Conservation (phyloP, 2,888 invertebrate genomes). For the Aporophyla lueneburgensis region DNA sequence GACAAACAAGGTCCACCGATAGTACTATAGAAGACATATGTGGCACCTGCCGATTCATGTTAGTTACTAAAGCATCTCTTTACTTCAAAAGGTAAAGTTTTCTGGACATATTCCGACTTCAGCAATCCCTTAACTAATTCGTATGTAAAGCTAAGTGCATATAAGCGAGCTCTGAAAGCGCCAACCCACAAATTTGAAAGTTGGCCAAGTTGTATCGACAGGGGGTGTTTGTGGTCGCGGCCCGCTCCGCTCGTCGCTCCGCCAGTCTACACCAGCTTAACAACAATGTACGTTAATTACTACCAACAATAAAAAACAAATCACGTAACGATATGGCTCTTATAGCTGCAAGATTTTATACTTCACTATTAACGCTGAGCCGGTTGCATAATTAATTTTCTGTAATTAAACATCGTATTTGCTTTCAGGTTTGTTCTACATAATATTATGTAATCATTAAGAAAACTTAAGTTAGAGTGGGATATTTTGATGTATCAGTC, state of each 20-base stretch:
- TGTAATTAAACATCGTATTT: slow-evolving; percentile 11
- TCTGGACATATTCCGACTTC: slow-evolving; percentile 8
- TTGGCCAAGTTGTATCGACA: slow-evolving; percentile 86
- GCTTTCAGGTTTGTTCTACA: not conserved
- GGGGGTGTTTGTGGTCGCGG: slow-evolving; percentile 77
- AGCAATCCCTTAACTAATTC: slow-evolving; percentile 47
- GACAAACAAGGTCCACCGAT: slow-evolving; percentile 2
- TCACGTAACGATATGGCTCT: slow-evolving; percentile 40
- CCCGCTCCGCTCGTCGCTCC: slow-evolving; percentile 72
- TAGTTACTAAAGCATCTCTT: not conserved
- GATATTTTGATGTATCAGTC: not conserved
- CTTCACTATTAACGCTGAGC: slow-evolving; percentile 19
- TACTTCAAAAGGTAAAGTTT: not conserved
- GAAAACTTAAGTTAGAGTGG: not conserved
- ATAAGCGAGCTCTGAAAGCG: slow-evolving; percentile 77
- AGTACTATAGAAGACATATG: not conserved
- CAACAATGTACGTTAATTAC: slow-evolving; percentile 40
- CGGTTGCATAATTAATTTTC: slow-evolving; percentile 28
- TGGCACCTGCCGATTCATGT: not conserved
- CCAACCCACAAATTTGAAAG: slow-evolving; percentile 89
- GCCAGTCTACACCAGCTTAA: slow-evolving; percentile 54
- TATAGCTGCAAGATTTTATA: slow-evolving; percentile 48
- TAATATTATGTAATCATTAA: not conserved
- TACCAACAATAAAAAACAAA: slow-evolving; percentile 48
- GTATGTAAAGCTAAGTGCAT: slow-evolving; percentile 64